Evolutionary conservation across 2,888 invertebrate genomes (phyloP), one percentile per base, ranked within the genome.

Genomic region (Heliconius sara): DNA sequence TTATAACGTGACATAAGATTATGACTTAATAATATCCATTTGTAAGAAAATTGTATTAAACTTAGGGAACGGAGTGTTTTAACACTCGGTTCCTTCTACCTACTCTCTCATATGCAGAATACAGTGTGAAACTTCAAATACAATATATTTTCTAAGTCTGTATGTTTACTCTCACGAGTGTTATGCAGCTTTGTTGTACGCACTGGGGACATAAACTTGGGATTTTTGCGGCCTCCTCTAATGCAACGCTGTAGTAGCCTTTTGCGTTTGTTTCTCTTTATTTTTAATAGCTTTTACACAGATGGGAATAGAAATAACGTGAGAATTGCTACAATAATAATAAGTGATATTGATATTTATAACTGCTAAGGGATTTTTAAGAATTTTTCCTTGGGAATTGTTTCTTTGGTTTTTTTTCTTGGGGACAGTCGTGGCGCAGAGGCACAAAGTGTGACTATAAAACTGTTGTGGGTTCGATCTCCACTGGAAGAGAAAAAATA

Each of bases 121-220:
- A 60, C n/a, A 60, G 0, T 22, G n/a, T 12, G n/a, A 60, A n/a
- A 3, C n/a, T 19, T 22, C 10, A n/a, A 60, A 60, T n/a, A 60
- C n/a, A 60, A 60, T n/a, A n/a, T n/a, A 60, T n/a, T 60, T 60
- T 88, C 84, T 84, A 83, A 2, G 3, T 57, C 34, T 71, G 81
- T 81, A 73, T 57, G 72, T 83, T 34, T 73, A 60, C 75, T 16
- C 60, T 79, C 84, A 81, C 84, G 82, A 85, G 86, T 88, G 87
- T 88, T 85, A 85, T 86, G 86, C 87, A 87, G 87, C 88, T 88
- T 88, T 81, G 83, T 81, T 79, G 79, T 80, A 83, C 82, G 89
- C 90, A 91, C 88, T 83, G 83, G 85, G 85, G 83, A 88, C 86
- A 85, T 90, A 89, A 88, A 87, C 86, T 87, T 83, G 84, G 88